Conservation (phyloP, 2,113 vertebrate species). For the Gorsachius goisagi region DNA sequence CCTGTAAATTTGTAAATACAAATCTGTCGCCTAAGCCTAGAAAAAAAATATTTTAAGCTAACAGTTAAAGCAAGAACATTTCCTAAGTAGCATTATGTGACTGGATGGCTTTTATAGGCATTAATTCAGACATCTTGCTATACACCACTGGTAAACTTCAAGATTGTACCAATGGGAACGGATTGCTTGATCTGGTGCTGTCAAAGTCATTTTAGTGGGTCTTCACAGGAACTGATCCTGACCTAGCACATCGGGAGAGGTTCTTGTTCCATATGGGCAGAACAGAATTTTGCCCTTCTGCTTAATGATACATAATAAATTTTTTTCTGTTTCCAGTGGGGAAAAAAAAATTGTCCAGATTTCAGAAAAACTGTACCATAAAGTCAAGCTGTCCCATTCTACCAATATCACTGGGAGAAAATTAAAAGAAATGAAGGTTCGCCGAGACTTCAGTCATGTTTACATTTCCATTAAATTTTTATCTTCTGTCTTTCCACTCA, state of each 20-base stretch:
- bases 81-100: neutral
- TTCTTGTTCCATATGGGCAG: neutral
- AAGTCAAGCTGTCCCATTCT: neutral
- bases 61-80: neutral
- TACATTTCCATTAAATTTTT: neutral
- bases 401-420: neutral
- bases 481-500: neutral
- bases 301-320: neutral
- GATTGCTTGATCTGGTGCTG: neutral
- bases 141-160: neutral
- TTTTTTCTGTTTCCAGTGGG: neutral
- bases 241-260: neutral
- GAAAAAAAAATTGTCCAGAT: neutral
- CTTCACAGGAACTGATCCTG: neutral
- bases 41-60: neutral
- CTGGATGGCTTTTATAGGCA: neutral
- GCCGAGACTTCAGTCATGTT: neutral
- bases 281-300: neutral
- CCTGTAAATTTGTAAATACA: neutral
- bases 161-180: neutral
- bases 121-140: neutral
- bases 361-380: neutral
- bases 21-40: neutral
- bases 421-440: neutral
- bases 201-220: fast-evolving